A percentile compares a stretch with the other conserved stretches of the same genome.
These are phyloP conservation scores for Hylyphantes graminicola DNA, from an alignment of 1,140 invertebrate species.

Conservation along the genomic window DNA sequence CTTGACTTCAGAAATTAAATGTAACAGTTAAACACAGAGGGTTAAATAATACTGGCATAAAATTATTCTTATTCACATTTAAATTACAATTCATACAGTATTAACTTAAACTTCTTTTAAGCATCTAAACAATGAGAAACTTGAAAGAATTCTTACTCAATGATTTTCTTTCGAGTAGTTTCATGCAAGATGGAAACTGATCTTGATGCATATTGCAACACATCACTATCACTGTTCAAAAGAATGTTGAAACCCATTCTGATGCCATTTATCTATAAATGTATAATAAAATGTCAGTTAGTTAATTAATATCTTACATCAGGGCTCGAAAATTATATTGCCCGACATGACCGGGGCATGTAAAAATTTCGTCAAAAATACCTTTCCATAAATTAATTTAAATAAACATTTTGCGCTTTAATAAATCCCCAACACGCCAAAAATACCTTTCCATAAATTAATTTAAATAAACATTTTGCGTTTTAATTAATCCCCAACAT, in stretches of 20 bases:
- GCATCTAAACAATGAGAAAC: not conserved
- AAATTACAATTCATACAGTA: not conserved
- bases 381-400: too few species aligned
- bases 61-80: not conserved
- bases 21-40: not conserved
- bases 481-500: too few species aligned
- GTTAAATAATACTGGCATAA: not conserved
- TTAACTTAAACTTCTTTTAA: not conserved
- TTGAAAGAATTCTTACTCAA: constrained; percentile 6
- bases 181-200: not conserved
- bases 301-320: not conserved
- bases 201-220: not conserved
- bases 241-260: constrained; percentile 50
- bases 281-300: not conserved
- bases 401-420: too few species aligned
- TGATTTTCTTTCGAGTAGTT: constrained; percentile 1
- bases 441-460: too few species aligned
- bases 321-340: too few species aligned
- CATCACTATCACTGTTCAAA: constrained; percentile 3
- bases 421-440: too few species aligned
- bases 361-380: too few species aligned
- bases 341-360: too few species aligned
- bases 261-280: constrained; percentile 43
- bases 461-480: too few species aligned
- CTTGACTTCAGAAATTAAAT: not conserved